A percentile compares a stretch with the other conserved stretches of the same genome.
Conservation (phyloP, 2,888 invertebrate genomes). For the Hymenopus coronatus region DNA sequence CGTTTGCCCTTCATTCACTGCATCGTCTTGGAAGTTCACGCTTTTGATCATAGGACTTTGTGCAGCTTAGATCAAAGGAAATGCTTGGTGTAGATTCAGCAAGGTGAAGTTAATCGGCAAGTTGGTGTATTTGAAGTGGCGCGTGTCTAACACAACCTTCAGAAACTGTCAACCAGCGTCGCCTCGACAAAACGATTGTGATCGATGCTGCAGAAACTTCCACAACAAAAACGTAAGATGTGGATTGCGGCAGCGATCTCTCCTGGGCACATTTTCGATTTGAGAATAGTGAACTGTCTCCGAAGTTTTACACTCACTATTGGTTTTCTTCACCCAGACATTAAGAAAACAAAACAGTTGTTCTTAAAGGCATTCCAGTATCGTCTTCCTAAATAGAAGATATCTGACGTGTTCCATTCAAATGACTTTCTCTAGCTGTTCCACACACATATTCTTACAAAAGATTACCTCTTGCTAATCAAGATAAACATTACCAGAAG, state of each 20-base stretch:
- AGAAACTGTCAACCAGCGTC: neutral
- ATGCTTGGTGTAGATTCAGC: neutral
- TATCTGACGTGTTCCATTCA: no score
- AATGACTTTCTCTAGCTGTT: no score
- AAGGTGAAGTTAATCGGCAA: neutral
- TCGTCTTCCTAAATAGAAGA: no score
- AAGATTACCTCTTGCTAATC: no score
- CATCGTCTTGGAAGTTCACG: neutral
- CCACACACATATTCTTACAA: no score
- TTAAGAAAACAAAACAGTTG: no score
- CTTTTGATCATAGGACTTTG: neutral
- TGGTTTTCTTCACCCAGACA: neutral
- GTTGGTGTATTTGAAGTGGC: neutral
- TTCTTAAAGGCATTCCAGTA: no score
- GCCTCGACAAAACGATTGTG: neutral
- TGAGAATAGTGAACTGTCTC: neutral
- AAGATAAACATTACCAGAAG: no score
- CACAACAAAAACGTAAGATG: neutral
- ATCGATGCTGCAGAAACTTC: neutral
- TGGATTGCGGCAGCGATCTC: neutral
- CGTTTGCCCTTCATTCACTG: no score
- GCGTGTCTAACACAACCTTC: no score
- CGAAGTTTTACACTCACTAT: neutral
- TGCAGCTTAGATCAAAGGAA: neutral
- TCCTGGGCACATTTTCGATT: neutral